Conservation (phyloP, 1,140 invertebrate genomes). For the Ceratosolen fusciceps region DNA sequence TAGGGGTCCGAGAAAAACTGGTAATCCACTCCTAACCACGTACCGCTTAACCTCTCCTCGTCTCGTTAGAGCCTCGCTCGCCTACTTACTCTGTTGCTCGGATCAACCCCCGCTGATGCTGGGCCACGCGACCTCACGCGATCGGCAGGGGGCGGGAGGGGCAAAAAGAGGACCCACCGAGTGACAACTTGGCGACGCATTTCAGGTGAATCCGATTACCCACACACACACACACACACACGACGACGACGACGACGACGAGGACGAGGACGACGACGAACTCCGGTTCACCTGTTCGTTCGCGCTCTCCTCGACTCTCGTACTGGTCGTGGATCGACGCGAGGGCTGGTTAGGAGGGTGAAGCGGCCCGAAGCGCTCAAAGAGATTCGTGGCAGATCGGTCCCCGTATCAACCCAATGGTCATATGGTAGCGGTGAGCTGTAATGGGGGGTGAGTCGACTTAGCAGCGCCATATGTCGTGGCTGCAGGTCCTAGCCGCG, state of each 20-base stretch:
- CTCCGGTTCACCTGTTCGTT: constrained; percentile 18
- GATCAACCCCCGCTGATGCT: too few relatives aligned
- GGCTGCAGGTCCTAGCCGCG: background rate
- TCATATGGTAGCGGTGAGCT: constrained; percentile 54
- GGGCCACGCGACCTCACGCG: background rate
- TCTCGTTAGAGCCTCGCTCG: too few relatives aligned
- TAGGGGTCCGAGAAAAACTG: too few relatives aligned
- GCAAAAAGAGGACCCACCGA: constrained; percentile 62
- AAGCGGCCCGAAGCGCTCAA: background rate
- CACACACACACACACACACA: too few relatives aligned
- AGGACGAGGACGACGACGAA: background rate
- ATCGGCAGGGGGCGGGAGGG: background rate
- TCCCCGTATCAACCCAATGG: background rate
- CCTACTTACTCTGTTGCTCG: too few relatives aligned
- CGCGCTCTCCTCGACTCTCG: background rate
- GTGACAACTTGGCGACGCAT: constrained; percentile 70
- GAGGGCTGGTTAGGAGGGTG: background rate
- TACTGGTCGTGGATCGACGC: background rate
- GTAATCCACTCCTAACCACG: too few relatives aligned
- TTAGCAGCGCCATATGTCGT: constrained; percentile 62
- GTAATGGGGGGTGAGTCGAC: constrained; percentile 46
- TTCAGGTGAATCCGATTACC: constrained; percentile 60
- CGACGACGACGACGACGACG: constrained; percentile 45
- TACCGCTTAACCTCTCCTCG: too few relatives aligned
- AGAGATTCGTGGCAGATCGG: background rate